Evolutionary conservation across 1,140 invertebrate species (phyloP).

Genomic region (Pseudobourletiella spinata): DNA sequence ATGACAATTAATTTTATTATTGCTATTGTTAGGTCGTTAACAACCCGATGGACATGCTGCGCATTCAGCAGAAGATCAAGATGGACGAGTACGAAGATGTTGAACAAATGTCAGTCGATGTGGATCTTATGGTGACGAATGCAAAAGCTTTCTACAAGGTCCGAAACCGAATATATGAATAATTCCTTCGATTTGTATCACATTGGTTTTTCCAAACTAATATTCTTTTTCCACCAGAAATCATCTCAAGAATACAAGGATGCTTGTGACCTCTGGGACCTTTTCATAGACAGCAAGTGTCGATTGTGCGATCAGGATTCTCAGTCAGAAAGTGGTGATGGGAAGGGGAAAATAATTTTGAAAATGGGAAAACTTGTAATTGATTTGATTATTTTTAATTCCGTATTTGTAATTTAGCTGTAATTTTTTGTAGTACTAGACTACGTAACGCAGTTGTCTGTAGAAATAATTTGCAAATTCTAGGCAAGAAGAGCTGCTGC

Average conservation of each 20-base stretch:
- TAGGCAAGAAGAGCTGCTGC: slow-evolving; percentile 44
- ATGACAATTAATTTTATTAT: neutral
- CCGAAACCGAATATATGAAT: slow-evolving; percentile 30
- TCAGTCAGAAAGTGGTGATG: slow-evolving; percentile 43
- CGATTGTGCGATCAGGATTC: slow-evolving; percentile 45
- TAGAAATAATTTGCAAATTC: no score
- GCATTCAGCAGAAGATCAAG: slow-evolving; percentile 92
- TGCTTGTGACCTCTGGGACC: slow-evolving; percentile 79
- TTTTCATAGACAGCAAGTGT: slow-evolving; percentile 53
- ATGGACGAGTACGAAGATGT: slow-evolving; percentile 87
- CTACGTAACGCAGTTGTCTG: no score
- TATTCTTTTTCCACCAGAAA: neutral
- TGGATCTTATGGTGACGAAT: slow-evolving; percentile 83
- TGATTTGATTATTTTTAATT: slow-evolving; percentile 3
- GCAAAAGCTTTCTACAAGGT: slow-evolving; percentile 88
- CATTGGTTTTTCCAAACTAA: neutral
- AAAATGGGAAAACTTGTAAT: slow-evolving; percentile 48
- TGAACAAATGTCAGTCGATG: slow-evolving; percentile 74
- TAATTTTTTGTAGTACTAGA: slow-evolving; percentile 4
- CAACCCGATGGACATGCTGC: slow-evolving; percentile 85
- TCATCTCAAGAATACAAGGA: slow-evolving; percentile 80
- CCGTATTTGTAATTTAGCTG: neutral
- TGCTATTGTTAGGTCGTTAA: slow-evolving; percentile 55
- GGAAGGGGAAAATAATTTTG: slow-evolving; percentile 51
- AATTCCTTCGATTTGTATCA: neutral